Base-by-base conservation (phyloP, 2,113 vertebrate genomes). In the Protobothrops mucrosquamatus region DNA sequence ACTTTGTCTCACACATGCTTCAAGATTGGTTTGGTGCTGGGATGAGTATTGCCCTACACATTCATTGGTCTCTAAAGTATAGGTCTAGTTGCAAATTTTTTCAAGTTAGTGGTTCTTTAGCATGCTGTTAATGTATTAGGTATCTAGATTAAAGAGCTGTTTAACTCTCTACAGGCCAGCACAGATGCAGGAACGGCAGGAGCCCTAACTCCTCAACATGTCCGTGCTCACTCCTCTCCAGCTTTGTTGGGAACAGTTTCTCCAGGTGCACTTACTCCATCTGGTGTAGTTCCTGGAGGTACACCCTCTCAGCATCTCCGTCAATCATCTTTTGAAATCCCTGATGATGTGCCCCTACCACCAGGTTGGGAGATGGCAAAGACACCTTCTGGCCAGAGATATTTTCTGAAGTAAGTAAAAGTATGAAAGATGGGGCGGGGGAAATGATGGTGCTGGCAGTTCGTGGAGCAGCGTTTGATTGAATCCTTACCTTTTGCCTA, bases 351-450 rank as follows among this genome's bases (percentile, higher is more conserved):
- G 43, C 99, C 99, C 69, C 97, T 99, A 95, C 99, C 99, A 3
- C 98, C 98, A 0, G 99, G 99, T 6, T 99, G 99, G 99, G 99
- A 99, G 97, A 99, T 99, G 99, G 99, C 99, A 51, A 99, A 99
- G 97, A 99, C 99, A 0, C 95, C 98, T 23, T 99, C 99, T 26
- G 99, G 99, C 64, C 99, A 99, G 98, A 98, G 99, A 98, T 99
- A 99, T 97, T 99, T 99, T 93, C 98, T 99, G 94, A 99, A 99
- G 99, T 99, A 97, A 99, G 99, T 98, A 90, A 91, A 56, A 93
- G 64, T 59, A 56, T 85, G 39, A 93, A 92, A 93, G 87, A 64
- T 0, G 39, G 18, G 15, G n/a, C 20, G n/a, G 4, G 22, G 18
- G n/a, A 74, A 46, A 87, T 24, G 3, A 56, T n/a, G 11, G 20